A percentile compares a stretch with the other conserved stretches of the same genome.
phyloP scores from a whole-genome alignment of 2,888 invertebrate genomes.

The Acleris laterana region DNA sequence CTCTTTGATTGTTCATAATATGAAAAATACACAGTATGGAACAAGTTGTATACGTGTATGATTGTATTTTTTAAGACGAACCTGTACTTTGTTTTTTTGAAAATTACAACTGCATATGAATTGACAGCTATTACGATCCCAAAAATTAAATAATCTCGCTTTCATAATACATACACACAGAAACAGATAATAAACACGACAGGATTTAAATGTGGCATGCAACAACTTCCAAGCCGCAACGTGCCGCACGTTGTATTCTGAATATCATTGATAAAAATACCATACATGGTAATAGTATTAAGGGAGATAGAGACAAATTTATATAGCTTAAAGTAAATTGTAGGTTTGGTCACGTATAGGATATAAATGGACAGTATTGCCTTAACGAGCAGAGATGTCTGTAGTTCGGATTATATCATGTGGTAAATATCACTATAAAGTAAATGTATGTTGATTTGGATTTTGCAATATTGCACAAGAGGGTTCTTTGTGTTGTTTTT shows the following conservation, averaged over 20 bases:
- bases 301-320: slow-evolving; percentile 35
- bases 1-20: too few relatives aligned
- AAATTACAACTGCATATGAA: too few relatives aligned
- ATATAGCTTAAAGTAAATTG: slow-evolving; percentile 35
- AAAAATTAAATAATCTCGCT: too few relatives aligned
- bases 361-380: slow-evolving; percentile 25
- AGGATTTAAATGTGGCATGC: slow-evolving; percentile 9
- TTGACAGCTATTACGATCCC: too few relatives aligned
- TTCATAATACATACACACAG: too few relatives aligned
- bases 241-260: slow-evolving; percentile 7
- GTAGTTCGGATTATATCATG: slow-evolving; percentile 19
- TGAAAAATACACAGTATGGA: too few relatives aligned
- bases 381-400: slow-evolving; percentile 31
- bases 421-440: slow-evolving; percentile 14
- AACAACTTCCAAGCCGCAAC: not conserved
- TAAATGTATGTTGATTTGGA: slow-evolving; percentile 1
- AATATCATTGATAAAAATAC: slow-evolving; percentile 1
- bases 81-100: too few relatives aligned
- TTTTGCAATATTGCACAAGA: not conserved
- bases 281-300: slow-evolving; percentile 27
- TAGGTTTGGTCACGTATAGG: slow-evolving; percentile 12
- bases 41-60: too few relatives aligned
- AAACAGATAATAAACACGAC: not conserved
- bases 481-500: too few relatives aligned
- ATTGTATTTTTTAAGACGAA: too few relatives aligned